phyloP scores from a whole-genome alignment of 1,140 invertebrate species.

The Phymastichus coffea region DNA sequence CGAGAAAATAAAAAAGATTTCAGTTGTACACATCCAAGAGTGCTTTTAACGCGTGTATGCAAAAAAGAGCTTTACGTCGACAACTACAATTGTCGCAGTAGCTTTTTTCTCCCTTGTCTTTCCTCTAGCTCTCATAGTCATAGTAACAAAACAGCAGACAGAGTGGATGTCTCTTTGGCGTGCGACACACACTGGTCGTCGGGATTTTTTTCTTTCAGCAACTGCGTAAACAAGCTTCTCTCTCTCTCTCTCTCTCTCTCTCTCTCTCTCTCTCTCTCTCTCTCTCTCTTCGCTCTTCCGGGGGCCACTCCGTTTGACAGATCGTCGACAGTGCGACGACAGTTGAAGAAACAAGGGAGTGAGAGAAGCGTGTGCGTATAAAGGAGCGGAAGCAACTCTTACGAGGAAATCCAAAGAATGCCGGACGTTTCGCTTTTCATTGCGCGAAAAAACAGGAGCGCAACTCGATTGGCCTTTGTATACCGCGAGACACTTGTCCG shows the following conservation, averaged over 20 bases:
- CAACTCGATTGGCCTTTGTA: background rate
- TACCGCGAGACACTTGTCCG: background rate
- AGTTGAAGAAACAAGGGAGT: slow-evolving; percentile 26
- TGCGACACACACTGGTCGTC: too few relatives aligned
- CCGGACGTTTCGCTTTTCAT: slow-evolving; percentile 17
- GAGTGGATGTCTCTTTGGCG: too few relatives aligned
- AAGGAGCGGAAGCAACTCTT: background rate
- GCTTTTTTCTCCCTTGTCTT: too few relatives aligned
- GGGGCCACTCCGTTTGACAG: slow-evolving; percentile 21
- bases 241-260: background rate
- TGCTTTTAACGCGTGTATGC: too few relatives aligned
- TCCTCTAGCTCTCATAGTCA: too few relatives aligned
- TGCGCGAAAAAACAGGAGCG: too few relatives aligned
- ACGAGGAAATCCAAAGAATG: slow-evolving; percentile 25
- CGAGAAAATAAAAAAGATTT: too few relatives aligned
- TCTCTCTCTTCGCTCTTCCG: too few relatives aligned
- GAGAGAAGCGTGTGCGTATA: slow-evolving; percentile 12
- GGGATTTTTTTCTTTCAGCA: slow-evolving; percentile 1
- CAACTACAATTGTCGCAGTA: too few relatives aligned
- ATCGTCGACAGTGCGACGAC: slow-evolving; percentile 20
- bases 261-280: background rate
- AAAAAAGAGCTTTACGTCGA: too few relatives aligned
- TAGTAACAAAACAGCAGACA: too few relatives aligned
- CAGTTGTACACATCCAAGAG: too few relatives aligned
- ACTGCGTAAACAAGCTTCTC: slow-evolving; percentile 22